Percentiles rank a stretch among this genome's conserved stretches.
Evolutionary conservation across 2,797 vertebrate species (phyloP).

Genomic region (Lithobates sylvaticus): DNA sequence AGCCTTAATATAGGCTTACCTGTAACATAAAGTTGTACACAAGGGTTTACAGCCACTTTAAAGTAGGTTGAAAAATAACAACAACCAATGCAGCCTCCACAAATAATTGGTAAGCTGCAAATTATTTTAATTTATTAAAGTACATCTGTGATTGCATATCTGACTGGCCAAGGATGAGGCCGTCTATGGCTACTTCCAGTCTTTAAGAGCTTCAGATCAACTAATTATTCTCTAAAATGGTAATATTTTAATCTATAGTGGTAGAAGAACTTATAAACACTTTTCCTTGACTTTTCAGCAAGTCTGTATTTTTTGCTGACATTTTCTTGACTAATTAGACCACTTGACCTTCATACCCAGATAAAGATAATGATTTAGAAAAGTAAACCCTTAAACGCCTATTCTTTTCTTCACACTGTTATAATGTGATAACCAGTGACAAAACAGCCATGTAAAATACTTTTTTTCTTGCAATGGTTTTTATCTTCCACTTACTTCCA

Average conservation of each 20-base stretch:
- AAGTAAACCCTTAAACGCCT: background rate
- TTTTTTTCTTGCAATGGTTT: background rate
- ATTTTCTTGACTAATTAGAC: conserved; percentile 22
- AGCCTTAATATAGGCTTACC: no score
- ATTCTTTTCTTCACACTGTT: background rate
- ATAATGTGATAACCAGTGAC: background rate
- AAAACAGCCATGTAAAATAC: background rate
- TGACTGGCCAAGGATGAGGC: background rate
- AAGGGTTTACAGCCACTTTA: no score
- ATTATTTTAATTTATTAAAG: background rate
- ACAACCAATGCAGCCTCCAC: no score
- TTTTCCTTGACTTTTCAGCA: conserved; percentile 8
- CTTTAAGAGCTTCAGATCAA: background rate
- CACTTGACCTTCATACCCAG: conserved; percentile 12
- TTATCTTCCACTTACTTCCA: background rate
- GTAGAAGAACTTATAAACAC: background rate
- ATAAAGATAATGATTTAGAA: background rate
- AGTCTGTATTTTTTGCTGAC: background rate
- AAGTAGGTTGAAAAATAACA: no score
- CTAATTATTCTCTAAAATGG: conserved; percentile 2
- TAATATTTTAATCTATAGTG: background rate
- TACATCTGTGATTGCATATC: background rate
- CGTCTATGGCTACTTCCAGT: background rate
- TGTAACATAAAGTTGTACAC: no score
- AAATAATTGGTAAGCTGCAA: no score